Base-by-base conservation (phyloP, 2,888 invertebrate genomes). In the Zygogramma bicolorata region DNA sequence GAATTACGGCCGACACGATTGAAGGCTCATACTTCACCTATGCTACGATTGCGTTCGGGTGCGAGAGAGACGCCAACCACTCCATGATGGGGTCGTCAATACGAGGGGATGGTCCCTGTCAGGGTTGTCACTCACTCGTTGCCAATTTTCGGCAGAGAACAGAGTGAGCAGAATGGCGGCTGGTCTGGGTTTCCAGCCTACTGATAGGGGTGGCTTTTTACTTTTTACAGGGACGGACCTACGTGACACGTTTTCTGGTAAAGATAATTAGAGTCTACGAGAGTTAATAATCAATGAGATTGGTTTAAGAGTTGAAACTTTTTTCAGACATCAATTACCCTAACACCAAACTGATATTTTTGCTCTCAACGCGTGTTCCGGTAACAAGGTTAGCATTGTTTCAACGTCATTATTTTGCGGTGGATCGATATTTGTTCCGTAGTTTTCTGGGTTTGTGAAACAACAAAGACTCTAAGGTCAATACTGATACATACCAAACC, bases 101-200 rank as follows among this genome's bases (percentile, higher is more conserved):
- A 65, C 20, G 38, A 65, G 66, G 73, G 60, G 65, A 65, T 46
- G 49, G 49, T 46, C 68, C 42, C 38, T 65, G 61, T 62, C 69
- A 68, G n/a, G 53, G 68, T 63, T 71, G 74, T 74, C 76, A 70
- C n/a, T 74, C 76, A 70, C 13, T 53, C 67, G 22, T 67, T 61
- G 65, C 65, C 75, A 68, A 74, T 72, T 74, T 67, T 66, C 62
- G 59, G 66, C 65, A 42, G 68, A 61, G 73, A 73, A 68, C 72
- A 71, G 70, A 76, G 74, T 72, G 73, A 73, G 66, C 72, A 71
- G 70, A 76, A 76, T 72, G 65, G 74, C 74, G n/a, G 53, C 25
- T 53, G 25, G 27, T 53, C 53, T 58, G 67, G 8, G 18, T 65
- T 15, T 6, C 0, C 5, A 27, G 13, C 6, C 10, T 13, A 7